Base-by-base conservation (phyloP, 2,888 invertebrate species). In the Diachrysia chrysitis region DNA sequence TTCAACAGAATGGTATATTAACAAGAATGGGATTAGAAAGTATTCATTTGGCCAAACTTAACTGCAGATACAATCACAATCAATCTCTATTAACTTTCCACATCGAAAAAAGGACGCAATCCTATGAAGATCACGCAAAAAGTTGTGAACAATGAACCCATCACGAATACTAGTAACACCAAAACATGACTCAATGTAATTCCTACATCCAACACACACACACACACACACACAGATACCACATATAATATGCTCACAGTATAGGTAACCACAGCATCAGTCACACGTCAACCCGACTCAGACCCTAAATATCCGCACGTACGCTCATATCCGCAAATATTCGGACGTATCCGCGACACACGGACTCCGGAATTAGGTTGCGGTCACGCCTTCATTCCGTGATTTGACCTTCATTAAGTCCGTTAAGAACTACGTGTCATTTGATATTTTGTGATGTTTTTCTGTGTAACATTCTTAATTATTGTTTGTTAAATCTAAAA, bases 251-350 rank as follows among this genome's bases (percentile, higher is more conserved):
- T 86, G 78, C 78, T 63, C 67, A 65, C 67, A 56, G 35, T 63
- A 71, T 64, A 63, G 73, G 63, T 56, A 71, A 68, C 82, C 85
- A 73, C 85, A 79, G 80, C 89, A 89, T 89, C 89, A 87, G 84
- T 89, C 90, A 85, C 84, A 77, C 77, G 88, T 87, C 87, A 79
- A 85, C 87, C 86, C 78, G 72, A 69, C 83, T 83, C 83, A 81
- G 71, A 63, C 73, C 75, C 81, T 78, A 77, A 79, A 78, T 83
- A 83, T 80, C 78, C 83, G 78, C 70, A 63, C 68, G 72, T 71
- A 58, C 80, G 73, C 61, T 75, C 75, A 80, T 82, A 82, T 75
- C 78, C 78, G 76, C 82, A 81, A 78, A 80, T 83, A 82, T 77
- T 77, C 76, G 77, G 73, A 76, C 71, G 69, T 76, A 81, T 79